Evolutionary conservation across 2,113 vertebrate species (phyloP), one percentile per base, ranked within the genome.

Genomic region (Saccopteryx leptura): DNA sequence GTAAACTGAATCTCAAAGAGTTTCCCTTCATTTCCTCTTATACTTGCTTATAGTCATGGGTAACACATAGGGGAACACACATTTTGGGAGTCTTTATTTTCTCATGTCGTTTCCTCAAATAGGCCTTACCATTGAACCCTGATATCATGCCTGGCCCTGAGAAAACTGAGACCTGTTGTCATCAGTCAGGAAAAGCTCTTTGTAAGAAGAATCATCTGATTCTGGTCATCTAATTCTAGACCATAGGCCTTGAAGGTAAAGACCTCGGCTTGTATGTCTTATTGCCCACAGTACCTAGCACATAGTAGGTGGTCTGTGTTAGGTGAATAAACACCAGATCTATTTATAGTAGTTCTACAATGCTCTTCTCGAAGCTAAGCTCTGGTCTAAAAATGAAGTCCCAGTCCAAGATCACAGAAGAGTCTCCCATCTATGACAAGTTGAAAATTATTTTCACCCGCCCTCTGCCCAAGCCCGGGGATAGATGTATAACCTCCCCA

Each of bases 351-450:
- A 90, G 48, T 60, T 71, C 28, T 63, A 28, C 8, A 31, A 71
- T 69, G 14, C 0, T 9, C 33, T 93, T 96, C 78, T 88, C 58
- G 69, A 88, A 66, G 19, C 50, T 68, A 48, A 72, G 31, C 56
- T 69, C 52, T 90, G 58, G 7, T 79, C 52, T 92, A 24, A 95
- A 88, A 84, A 31, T 39, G 75, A 91, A 84, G 69, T 39, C 48
- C 46, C 39, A 14, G 24, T 23, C 11, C 0, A 9, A 86, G 82
- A 92, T 83, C 81, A 63, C 4, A 92, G 85, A 76, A 78, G 17
- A 74, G 19, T 66, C n/a, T 82, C 54, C 68, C 72, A 2, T 54
- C 13, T 66, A 15, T 39, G 18, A 56, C 58, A 69, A 94, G 68
- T 76, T 83, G 68, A 92, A 66, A 82, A 58, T 24, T 31, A 58